phyloP scores from a whole-genome alignment of 2,113 vertebrate genomes.

The Perca flavescens region DNA sequence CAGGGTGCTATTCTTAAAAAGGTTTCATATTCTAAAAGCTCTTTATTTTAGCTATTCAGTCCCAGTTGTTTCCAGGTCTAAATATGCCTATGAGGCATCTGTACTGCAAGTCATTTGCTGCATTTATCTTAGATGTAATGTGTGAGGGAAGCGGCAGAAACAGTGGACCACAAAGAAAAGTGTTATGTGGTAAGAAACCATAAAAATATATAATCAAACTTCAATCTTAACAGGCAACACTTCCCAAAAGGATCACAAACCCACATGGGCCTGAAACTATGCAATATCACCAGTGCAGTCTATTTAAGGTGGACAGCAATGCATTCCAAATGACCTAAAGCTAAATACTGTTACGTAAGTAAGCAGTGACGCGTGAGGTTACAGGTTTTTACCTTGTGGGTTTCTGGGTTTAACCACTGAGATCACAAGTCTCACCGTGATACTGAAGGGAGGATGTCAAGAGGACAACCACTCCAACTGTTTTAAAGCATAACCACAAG shows the following conservation, averaged over 20 bases:
- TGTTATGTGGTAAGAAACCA: slow-evolving; percentile 24
- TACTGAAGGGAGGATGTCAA: slow-evolving; percentile 44
- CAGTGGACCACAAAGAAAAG: background rate
- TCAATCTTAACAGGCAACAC: slow-evolving; percentile 15
- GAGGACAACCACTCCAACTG: slow-evolving; percentile 54
- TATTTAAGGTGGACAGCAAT: slow-evolving; percentile 21
- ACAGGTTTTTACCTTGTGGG: slow-evolving; percentile 34
- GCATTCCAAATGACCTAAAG: slow-evolving; percentile 32
- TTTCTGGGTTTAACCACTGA: slow-evolving; percentile 46
- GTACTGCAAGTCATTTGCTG: slow-evolving; percentile 14
- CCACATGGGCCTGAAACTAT: background rate
- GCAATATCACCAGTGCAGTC: slow-evolving; percentile 6
- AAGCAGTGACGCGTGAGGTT: slow-evolving; percentile 16
- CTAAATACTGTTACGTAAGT: slow-evolving; percentile 18
- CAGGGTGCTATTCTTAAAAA: slow-evolving; percentile 77
- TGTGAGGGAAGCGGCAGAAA: slow-evolving; percentile 22
- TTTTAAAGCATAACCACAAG: slow-evolving; percentile 67
- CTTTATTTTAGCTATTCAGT: slow-evolving; percentile 71
- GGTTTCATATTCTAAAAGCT: slow-evolving; percentile 75
- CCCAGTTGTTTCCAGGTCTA: slow-evolving; percentile 67
- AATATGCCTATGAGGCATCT: slow-evolving; percentile 50
- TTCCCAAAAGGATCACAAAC: slow-evolving; percentile 35
- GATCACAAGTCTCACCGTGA: slow-evolving; percentile 51
- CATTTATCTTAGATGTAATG: slow-evolving; percentile 16
- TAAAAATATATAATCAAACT: slow-evolving; percentile 34